Base-by-base conservation (phyloP, 2,113 vertebrate species). In the Zapornia atra region DNA sequence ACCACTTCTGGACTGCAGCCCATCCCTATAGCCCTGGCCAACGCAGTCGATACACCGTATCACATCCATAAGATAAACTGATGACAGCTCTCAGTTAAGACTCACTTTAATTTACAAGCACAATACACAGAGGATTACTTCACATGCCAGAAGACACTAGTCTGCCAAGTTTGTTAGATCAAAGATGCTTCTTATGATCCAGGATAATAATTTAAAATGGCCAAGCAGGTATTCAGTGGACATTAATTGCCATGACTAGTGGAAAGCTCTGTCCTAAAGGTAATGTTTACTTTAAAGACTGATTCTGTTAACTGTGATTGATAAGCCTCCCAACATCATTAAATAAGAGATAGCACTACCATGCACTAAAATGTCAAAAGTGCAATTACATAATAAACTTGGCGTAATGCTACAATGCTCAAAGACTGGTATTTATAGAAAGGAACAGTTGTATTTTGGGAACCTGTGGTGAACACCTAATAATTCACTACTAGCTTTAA, bases 271-370 rank as follows among this genome's bases (percentile, higher is more conserved):
- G 75, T 75, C 90, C 92, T 72, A 48, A 88, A 80, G 48, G 60
- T 57, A 87, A 48, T 87, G 70, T 95, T 96, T 95, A 95, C 56
- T 6, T 38, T 86, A 79, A 77, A 92, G 65, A 86, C 66, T 75
- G 90, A 95, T 78, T 88, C 82, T 88, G 93, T 65, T 92, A 90
- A 80, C 57, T 66, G n/a, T 95, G 88, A 97, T 38, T 95, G 86
- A 89, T 82, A 91, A 80, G 53, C 71, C 53, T 91, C 66, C 53
- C 53, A 57, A 57, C 66, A 82, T 85, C 70, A 93, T 54, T 94
- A 94, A 92, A 53, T 70, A 76, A 88, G 92, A 54, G 85, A 93
- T 15, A 96, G 96, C 86, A 90, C 90, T 53, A 79, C 82, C 71
- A 92, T 63, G 63, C 88, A 92, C 91, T 83, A 90, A 83, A 80